Base-by-base conservation (phyloP, 2,888 invertebrate genomes). In the Heliothis peltigera region DNA sequence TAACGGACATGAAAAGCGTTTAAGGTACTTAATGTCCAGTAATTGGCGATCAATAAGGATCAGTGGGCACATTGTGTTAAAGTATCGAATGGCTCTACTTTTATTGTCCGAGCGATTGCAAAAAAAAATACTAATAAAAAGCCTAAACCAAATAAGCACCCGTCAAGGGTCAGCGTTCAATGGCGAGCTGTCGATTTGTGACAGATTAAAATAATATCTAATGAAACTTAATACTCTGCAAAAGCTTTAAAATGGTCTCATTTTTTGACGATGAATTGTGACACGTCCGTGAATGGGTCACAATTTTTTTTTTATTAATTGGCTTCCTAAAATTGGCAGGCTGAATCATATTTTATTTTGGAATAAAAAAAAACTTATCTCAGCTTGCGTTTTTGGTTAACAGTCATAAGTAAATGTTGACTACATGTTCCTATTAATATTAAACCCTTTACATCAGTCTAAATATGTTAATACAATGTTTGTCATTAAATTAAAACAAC, bases 31-130 rank as follows among this genome's bases (percentile, higher is more conserved):
- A 94, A 94, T 94, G 95, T 95, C 95, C 94, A 91, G 95, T 95
- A 95, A 95, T 95, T 94, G 95, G 94, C 93, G 94, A 93, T 95
- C 94, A 95, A 94, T 95, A 92, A 93, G 94, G 94, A 94, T 95
- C 95, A 94, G 92, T 95, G 95, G 95, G 95, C 82, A 92, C 93
- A 95, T 95, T 95, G 95, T 95, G 88, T 85, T 87, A 88, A 87
- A 90, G 87, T 89, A 92, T 90, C 91, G 91, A 90, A 90, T 89
- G 82, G 88, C 86, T 80, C 75, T 53, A 65, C 67, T 69, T 78
- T 87, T 80, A 89, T 94, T 93, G 94, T 93, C 91, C 90, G 84
- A 90, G 75, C 67, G 66, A 65, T 79, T 80, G 85, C 84, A 87
- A 90, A 91, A 87, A 90, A 91, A 90, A 88, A 88, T 80, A 80